These are phyloP conservation scores for Cheirogaleus medius DNA, from an alignment of 2,113 vertebrate genomes.

Conservation along the genomic window DNA sequence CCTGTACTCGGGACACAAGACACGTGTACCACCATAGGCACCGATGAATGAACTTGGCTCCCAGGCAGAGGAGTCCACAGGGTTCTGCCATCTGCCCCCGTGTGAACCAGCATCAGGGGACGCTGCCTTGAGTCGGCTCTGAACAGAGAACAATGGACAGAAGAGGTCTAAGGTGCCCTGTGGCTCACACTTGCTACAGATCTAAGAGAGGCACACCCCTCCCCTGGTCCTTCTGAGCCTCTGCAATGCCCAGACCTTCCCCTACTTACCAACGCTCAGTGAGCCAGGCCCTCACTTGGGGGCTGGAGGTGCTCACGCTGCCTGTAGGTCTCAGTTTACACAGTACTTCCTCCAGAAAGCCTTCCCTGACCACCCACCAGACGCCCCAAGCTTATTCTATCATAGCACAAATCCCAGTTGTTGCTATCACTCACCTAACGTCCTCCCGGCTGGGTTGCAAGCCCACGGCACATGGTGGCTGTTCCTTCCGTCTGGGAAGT, in stretches of 20 bases:
- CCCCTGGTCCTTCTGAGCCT: not conserved
- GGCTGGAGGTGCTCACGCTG: not conserved
- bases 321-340: not conserved
- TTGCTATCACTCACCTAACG: not conserved
- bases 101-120: fast-evolving
- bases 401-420: fast-evolving
- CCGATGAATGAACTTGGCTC: too few species aligned
- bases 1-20: too few species aligned
- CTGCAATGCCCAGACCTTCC: not conserved
- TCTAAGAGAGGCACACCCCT: fast-evolving
- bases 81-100: fast-evolving
- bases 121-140: not conserved
- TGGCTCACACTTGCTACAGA: fast-evolving
- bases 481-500: not conserved
- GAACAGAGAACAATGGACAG: not conserved
- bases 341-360: not conserved
- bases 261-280: fast-evolving
- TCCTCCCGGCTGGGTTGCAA: not conserved
- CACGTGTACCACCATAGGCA: not conserved
- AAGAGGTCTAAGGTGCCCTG: fast-evolving
- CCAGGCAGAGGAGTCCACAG: not conserved
- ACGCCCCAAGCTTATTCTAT: not conserved
- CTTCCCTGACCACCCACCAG: not conserved
- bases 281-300: not conserved
- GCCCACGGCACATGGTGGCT: fast-evolving